These are phyloP conservation scores for Speoplatyrhinus poulsoni DNA, from an alignment of 2,113 vertebrate genomes.

Conservation along the genomic window DNA sequence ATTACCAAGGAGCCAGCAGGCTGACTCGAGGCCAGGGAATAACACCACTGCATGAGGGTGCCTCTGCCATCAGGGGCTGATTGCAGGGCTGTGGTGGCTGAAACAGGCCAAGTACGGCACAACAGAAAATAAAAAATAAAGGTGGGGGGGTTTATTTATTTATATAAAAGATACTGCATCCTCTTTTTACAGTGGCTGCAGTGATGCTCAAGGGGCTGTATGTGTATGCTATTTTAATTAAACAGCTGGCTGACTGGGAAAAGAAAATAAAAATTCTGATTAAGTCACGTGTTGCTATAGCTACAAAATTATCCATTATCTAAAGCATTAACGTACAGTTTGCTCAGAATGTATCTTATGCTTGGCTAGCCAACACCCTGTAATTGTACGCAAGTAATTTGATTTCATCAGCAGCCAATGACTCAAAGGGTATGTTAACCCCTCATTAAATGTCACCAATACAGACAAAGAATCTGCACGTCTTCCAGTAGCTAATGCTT, in stretches of 20 bases:
- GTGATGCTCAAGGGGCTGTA: slow-evolving; percentile 1
- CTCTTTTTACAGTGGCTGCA: slow-evolving; percentile 16
- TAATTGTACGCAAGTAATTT: slow-evolving; percentile 54
- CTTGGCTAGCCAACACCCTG: slow-evolving; percentile 52
- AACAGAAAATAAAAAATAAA: slow-evolving; percentile 21
- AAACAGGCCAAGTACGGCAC: slow-evolving; percentile 18
- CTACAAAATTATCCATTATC: slow-evolving; percentile 6
- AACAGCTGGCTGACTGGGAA: slow-evolving; percentile 18
- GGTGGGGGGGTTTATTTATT: too few relatives aligned
- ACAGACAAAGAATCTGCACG: slow-evolving; percentile 55
- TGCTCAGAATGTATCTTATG: slow-evolving; percentile 14
- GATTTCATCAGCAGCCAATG: slow-evolving; percentile 42
- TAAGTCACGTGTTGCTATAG: slow-evolving; percentile 5
- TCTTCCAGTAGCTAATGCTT: slow-evolving; percentile 1
- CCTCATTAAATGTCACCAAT: slow-evolving; percentile 60
- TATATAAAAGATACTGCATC: too few relatives aligned
- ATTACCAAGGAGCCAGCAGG: slow-evolving; percentile 16
- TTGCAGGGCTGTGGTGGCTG: slow-evolving; percentile 34
- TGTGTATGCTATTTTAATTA: slow-evolving; percentile 43
- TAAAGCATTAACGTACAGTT: slow-evolving; percentile 7
- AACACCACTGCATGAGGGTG: not conserved
- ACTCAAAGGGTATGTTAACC: slow-evolving; percentile 48
- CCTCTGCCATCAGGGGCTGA: slow-evolving; percentile 32
- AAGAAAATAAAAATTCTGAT: slow-evolving; percentile 4
- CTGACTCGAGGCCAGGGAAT: slow-evolving; percentile 36